A percentile compares a stretch with the other conserved stretches of the same genome.
phyloP scores from a whole-genome alignment of 1,140 invertebrate species.

The Penaeus chinensis region DNA sequence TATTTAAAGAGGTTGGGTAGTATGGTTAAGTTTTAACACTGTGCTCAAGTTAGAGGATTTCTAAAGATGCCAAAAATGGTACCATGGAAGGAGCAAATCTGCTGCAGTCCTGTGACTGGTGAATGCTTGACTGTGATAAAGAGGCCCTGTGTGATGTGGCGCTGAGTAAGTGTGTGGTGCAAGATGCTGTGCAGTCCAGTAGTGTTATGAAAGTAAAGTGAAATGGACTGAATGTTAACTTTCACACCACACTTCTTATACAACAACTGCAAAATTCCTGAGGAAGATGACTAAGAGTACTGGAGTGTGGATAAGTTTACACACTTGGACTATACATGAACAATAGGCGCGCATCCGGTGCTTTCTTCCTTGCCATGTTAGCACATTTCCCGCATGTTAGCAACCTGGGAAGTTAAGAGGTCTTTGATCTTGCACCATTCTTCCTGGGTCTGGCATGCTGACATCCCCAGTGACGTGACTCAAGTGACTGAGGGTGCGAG shows the following conservation, averaged over 20 bases:
- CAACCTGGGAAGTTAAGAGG: constrained; percentile 14
- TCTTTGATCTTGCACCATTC: constrained; percentile 13
- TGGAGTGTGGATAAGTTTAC: constrained; percentile 29
- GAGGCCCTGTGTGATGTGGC: constrained; percentile 56
- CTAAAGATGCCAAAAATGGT: constrained; percentile 35
- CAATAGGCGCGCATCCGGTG: constrained; percentile 45
- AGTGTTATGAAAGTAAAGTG: constrained; percentile 11
- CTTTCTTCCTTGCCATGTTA: constrained; percentile 59
- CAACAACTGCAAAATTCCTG: neutral
- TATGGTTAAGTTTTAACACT: constrained; percentile 24
- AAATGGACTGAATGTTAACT: neutral
- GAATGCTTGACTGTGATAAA: constrained; percentile 57
- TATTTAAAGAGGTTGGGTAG: constrained; percentile 21
- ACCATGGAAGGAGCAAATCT: constrained; percentile 29
- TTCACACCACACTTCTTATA: neutral
- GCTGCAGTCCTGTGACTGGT: constrained; percentile 57
- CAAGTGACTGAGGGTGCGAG: constrained; percentile 56
- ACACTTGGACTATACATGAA: constrained; percentile 47
- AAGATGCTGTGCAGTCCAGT: constrained; percentile 33
- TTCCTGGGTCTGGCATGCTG: constrained; percentile 35
- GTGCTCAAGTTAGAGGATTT: constrained; percentile 43
- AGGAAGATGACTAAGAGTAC: constrained; percentile 29
- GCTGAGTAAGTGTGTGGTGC: constrained; percentile 54
- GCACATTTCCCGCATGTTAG: constrained; percentile 45
- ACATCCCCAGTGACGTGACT: constrained; percentile 51